Percentiles rank a stretch among this genome's conserved stretches.
Conservation (phyloP, 1,140 invertebrate species). For the Lepidurus couesii region DNA sequence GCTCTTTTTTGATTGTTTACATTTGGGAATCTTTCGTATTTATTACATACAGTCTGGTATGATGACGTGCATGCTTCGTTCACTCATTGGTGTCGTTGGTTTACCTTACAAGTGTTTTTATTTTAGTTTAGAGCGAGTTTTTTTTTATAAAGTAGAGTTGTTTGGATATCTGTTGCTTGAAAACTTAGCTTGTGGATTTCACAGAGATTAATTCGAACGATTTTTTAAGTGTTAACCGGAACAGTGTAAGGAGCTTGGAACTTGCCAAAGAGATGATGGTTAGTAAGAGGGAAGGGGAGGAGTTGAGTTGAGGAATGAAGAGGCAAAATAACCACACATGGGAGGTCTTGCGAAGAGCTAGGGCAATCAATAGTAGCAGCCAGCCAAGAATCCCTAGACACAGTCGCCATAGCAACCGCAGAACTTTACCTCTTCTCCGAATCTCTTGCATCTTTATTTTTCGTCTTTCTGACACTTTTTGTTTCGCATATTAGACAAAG, state of each 20-base stretch:
- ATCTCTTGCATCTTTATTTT: not conserved
- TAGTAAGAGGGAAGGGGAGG: not conserved
- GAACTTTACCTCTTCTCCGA: not conserved
- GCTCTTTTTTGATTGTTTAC: not conserved
- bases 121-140: no score
- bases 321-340: constrained; percentile 6
- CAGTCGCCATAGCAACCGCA: constrained; percentile 12
- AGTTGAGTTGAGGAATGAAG: constrained; percentile 3
- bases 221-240: no score
- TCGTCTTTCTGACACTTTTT: not conserved
- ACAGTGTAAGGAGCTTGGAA: not conserved
- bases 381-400: constrained; percentile 14
- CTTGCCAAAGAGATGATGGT: not conserved
- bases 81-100: no score
- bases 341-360: not conserved
- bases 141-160: no score
- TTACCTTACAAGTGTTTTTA: no score
- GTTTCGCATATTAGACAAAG: not conserved
- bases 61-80: no score
- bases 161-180: no score
- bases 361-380: constrained; percentile 18
- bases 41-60: no score
- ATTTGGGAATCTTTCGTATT: no score
- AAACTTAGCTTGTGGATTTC: no score
- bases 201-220: no score